Conservation (phyloP, 2,888 invertebrate species). For the Epicampocera succincta region DNA sequence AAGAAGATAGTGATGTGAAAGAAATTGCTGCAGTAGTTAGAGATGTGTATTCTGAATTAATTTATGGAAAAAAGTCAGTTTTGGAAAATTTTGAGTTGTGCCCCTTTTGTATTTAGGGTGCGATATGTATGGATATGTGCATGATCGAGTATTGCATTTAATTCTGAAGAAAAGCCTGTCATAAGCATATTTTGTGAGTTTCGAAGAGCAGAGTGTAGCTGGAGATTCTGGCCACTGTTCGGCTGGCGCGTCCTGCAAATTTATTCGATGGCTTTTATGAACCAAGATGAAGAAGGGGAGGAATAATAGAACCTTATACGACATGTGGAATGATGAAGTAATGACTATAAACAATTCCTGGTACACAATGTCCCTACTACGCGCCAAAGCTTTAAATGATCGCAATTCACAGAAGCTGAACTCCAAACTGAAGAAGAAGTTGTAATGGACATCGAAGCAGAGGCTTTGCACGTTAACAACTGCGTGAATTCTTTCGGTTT, state of each 20-base stretch:
- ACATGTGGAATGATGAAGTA: constrained; percentile 60
- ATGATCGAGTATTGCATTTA: constrained; percentile 49
- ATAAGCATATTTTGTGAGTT: constrained; percentile 58
- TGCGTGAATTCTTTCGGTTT: constrained; percentile 68
- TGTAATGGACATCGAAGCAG: neutral
- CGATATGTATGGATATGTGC: no score
- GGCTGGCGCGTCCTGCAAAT: constrained; percentile 41
- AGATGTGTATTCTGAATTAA: no score
- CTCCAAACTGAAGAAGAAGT: constrained; percentile 1
- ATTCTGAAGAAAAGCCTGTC: constrained; percentile 63
- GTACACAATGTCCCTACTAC: constrained; percentile 17
- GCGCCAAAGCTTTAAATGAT: constrained; percentile 9
- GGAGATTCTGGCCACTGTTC: constrained; percentile 39
- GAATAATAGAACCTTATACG: constrained; percentile 53
- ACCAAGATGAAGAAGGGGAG: neutral
- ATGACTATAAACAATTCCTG: constrained; percentile 50
- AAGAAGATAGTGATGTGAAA: no score
- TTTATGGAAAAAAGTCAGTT: no score
- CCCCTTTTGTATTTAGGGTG: no score
- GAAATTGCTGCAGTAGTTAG: no score
- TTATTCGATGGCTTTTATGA: constrained; percentile 50
- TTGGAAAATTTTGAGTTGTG: no score
- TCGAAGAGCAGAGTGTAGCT: constrained; percentile 24
- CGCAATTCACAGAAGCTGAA: constrained; percentile 23
- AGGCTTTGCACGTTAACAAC: constrained; percentile 48